These are phyloP conservation scores for Xenops minutus DNA, from an alignment of 2,797 vertebrate species.

Conservation along the genomic window DNA sequence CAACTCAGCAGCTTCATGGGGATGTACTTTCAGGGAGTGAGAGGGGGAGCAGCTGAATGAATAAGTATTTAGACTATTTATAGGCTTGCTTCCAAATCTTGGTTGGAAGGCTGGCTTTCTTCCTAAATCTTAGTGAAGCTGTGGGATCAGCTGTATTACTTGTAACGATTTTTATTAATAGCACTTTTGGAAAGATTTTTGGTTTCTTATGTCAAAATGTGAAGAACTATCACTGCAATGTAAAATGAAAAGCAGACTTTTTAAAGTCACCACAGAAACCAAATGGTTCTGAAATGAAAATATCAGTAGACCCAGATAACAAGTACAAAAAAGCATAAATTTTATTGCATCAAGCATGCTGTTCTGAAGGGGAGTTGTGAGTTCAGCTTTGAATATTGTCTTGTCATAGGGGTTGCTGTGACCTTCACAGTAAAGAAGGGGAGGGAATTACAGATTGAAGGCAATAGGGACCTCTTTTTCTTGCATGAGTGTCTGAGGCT, in stretches of 20 bases:
- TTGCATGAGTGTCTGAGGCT: rapidly evolving
- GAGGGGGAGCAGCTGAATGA: neutral
- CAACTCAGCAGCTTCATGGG: neutral
- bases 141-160: neutral
- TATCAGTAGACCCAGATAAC: neutral
- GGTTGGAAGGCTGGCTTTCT: neutral
- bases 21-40: neutral
- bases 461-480: neutral
- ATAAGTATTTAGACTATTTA: neutral
- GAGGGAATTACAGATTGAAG: neutral
- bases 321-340: neutral
- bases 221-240: neutral
- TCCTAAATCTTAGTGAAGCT: neutral
- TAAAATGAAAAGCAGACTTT: neutral
- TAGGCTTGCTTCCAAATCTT: neutral
- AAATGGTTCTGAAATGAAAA: neutral
- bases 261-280: neutral
- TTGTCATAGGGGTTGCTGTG: neutral
- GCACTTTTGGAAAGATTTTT: neutral
- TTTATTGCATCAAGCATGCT: neutral
- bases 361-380: neutral
- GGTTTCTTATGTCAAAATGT: neutral
- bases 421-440: neutral
- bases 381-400: neutral
- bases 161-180: neutral